These are phyloP conservation scores for Sturmia bella DNA, from an alignment of 2,888 invertebrate species.

Conservation along the genomic window DNA sequence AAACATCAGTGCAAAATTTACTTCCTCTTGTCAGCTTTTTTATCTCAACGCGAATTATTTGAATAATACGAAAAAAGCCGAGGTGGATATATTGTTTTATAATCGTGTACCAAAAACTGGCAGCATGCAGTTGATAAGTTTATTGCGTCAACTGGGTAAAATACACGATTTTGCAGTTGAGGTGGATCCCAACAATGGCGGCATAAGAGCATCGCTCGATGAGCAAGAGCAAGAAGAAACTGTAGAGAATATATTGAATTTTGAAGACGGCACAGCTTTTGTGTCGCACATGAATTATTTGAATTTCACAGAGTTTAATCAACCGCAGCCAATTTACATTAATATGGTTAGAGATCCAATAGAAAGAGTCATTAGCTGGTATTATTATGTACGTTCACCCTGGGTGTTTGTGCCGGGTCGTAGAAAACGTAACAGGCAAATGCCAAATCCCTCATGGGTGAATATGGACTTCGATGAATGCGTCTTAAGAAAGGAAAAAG, in stretches of 20 bases:
- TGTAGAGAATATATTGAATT: slow-evolving; percentile 75
- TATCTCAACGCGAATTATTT: slow-evolving; percentile 86
- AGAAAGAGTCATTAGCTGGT: slow-evolving; percentile 95
- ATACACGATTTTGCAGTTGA: slow-evolving; percentile 76
- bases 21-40: slow-evolving; percentile 80
- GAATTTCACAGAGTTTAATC: slow-evolving; percentile 83
- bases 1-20: background rate
- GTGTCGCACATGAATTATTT: slow-evolving; percentile 79
- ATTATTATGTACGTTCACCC: slow-evolving; percentile 93
- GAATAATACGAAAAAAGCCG: slow-evolving; percentile 90
- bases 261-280: slow-evolving; percentile 76
- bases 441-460: slow-evolving; percentile 93
- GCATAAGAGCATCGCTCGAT: slow-evolving; percentile 73
- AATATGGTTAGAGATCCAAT: slow-evolving; percentile 95
- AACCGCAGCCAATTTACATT: slow-evolving; percentile 92
- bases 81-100: slow-evolving; percentile 87
- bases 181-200: slow-evolving; percentile 76
- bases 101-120: slow-evolving; percentile 81
- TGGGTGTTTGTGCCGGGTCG: slow-evolving; percentile 94
- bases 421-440: slow-evolving; percentile 83
- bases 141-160: slow-evolving; percentile 76
- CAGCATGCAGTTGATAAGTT: slow-evolving; percentile 76
- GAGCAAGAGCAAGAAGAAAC: slow-evolving; percentile 73
- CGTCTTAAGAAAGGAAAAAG: slow-evolving; percentile 89
- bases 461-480: slow-evolving; percentile 95